A percentile compares a stretch with the other conserved stretches of the same genome.
These are phyloP conservation scores for Pristionchus fissidentatus DNA, from an alignment of 2,888 invertebrate genomes.

Conservation along the genomic window DNA sequence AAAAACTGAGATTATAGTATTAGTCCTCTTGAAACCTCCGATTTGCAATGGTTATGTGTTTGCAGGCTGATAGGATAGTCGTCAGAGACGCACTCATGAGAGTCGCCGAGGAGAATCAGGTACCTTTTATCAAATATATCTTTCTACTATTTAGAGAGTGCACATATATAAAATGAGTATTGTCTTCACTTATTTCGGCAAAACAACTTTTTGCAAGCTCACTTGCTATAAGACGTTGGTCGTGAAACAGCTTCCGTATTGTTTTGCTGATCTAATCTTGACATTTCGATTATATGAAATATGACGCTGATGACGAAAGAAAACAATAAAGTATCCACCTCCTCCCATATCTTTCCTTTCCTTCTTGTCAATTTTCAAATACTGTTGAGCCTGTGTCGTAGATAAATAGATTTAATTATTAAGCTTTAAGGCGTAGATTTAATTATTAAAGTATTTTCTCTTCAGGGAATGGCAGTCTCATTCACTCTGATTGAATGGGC, in stretches of 20 bases:
- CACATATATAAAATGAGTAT: no score
- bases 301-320: neutral
- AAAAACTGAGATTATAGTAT: no score
- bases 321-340: no score
- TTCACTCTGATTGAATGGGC: constrained; percentile 46
- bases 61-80: neutral
- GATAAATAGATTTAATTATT: neutral
- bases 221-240: neutral
- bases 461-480: constrained; percentile 44
- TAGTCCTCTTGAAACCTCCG: neutral
- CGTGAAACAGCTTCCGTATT: neutral
- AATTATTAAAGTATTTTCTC: no score
- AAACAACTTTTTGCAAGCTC: neutral
- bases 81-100: constrained; percentile 22
- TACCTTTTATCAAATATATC: neutral
- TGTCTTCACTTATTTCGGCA: no score
- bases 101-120: constrained; percentile 45
- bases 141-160: neutral
- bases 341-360: neutral
- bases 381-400: neutral
- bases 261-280: neutral
- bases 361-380: neutral
- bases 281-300: neutral
- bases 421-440: neutral
- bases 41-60: no score